Evolutionary conservation across 2,797 vertebrate genomes (phyloP).

Genomic region (Luscinia luscinia): DNA sequence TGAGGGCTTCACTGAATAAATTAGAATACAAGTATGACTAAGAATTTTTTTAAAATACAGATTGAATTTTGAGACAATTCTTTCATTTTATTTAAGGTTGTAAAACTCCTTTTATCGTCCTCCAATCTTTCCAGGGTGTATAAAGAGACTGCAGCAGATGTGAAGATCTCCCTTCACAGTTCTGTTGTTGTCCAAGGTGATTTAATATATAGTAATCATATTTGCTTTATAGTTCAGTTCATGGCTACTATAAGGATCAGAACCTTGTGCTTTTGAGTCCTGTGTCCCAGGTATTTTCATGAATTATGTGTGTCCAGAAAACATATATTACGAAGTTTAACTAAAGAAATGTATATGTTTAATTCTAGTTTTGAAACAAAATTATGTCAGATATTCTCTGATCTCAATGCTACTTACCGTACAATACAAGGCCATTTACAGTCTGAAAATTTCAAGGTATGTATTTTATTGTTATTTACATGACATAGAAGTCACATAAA

Average conservation of each 20-base stretch:
- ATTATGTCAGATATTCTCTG: conserved; percentile 96
- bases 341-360: conserved; percentile 70
- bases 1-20: background rate
- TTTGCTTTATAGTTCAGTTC: conserved; percentile 48
- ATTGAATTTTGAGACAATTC: background rate
- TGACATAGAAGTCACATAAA: conserved; percentile 42
- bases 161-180: conserved; percentile 58
- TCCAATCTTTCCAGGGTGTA: conserved; percentile 36
- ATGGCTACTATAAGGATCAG: conserved; percentile 19
- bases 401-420: conserved; percentile 97
- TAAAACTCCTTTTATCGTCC: conserved; percentile 35
- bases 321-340: conserved; percentile 36
- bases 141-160: conserved; percentile 58
- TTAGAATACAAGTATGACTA: background rate
- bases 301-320: conserved; percentile 42
- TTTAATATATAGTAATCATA: conserved; percentile 22
- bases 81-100: background rate
- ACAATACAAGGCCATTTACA: conserved; percentile 98
- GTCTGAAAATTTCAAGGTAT: conserved; percentile 98
- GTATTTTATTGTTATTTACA: conserved; percentile 61
- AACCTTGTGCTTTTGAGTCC: conserved; percentile 47
- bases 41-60: background rate
- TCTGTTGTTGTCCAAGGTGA: conserved; percentile 58
- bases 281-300: conserved; percentile 49
- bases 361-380: conserved; percentile 95